Percentiles rank a stretch among this genome's conserved stretches.
These are phyloP conservation scores for Apteryx owenii DNA, from an alignment of 2,113 vertebrate genomes.

Conservation along the genomic window DNA sequence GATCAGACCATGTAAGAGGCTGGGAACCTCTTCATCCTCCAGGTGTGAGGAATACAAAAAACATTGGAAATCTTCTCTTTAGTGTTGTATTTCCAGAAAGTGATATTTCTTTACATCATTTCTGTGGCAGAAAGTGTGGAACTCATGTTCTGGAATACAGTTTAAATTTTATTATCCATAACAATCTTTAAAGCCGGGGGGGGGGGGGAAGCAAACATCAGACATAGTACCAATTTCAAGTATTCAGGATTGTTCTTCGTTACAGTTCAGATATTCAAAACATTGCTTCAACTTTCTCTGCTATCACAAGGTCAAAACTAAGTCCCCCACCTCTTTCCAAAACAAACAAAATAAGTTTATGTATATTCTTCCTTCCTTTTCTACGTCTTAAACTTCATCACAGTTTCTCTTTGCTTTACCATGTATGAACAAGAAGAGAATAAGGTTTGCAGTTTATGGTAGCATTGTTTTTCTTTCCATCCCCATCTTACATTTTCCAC, in stretches of 20 bases:
- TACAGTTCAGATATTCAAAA: background rate
- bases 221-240: background rate
- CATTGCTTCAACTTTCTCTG: background rate
- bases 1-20: background rate
- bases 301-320: background rate
- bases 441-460: background rate
- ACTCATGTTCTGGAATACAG: background rate
- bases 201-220: background rate
- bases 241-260: background rate
- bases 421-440: background rate
- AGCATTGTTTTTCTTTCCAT: background rate
- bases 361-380: background rate
- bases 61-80: background rate
- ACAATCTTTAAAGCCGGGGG: background rate
- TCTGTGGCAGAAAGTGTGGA: background rate
- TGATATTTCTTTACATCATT: background rate
- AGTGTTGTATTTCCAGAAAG: background rate
- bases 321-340: background rate
- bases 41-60: background rate
- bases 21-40: background rate
- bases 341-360: background rate
- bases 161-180: background rate
- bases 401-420: background rate
- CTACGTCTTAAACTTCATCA: rapidly evolving
- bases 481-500: background rate